phyloP scores from a whole-genome alignment of 2,113 vertebrate species.

The Saccopteryx bilineata region DNA sequence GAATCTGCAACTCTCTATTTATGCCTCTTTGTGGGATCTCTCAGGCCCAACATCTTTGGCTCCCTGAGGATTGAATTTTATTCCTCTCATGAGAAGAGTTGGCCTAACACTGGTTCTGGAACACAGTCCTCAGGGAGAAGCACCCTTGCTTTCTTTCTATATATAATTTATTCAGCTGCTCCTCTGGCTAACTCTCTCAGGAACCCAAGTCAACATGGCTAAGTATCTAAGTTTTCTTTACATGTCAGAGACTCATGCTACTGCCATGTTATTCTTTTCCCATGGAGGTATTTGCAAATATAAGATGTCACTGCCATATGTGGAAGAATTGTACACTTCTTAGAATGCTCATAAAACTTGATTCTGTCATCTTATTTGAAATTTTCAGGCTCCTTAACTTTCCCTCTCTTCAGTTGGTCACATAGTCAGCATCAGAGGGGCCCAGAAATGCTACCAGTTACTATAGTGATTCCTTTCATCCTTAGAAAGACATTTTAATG shows the following conservation, averaged over 20 bases:
- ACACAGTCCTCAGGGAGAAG: background rate
- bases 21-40: background rate
- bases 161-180: background rate
- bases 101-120: background rate
- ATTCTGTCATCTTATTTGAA: background rate
- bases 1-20: constrained; percentile 11
- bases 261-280: background rate
- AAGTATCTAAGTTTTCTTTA: background rate
- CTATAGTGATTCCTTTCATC: background rate
- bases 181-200: background rate
- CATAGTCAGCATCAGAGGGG: background rate
- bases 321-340: background rate
- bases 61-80: background rate
- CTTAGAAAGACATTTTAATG: background rate
- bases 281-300: background rate
- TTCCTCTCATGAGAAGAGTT: background rate
- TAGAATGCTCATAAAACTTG: background rate
- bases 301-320: background rate
- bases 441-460: background rate
- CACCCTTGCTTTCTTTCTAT: background rate
- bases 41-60: background rate
- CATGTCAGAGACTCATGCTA: background rate
- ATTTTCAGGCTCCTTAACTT: background rate
- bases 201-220: background rate
- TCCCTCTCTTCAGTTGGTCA: background rate